Base-by-base conservation (phyloP, 2,113 vertebrate species). In the Maccullochella peelii region DNA sequence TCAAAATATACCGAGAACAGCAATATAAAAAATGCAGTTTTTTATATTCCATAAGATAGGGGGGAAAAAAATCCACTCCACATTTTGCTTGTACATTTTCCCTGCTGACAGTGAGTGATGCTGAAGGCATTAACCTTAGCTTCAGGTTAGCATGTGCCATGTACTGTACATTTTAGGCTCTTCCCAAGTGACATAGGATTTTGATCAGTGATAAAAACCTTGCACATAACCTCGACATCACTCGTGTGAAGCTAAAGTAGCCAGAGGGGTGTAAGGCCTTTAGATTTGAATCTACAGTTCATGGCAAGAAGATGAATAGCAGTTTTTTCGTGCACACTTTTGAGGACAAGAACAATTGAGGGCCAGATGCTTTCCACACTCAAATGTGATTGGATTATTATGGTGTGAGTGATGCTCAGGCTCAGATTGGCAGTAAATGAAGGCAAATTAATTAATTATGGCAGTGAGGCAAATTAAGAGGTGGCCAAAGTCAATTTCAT, bases 371-470 rank as follows among this genome's bases (percentile, higher is more conserved):
- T 77, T 68, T 62, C 59, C 68, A 50, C 62, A 52, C 49, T 79
- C 61, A 25, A 33, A 55, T n/a, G 59, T 73, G 80, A 92, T 86
- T 82, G 85, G 87, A 91, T 91, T 88, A 87, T 69, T 81, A 87
- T 40, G 71, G 66, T 79, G 40, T 8, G 80, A 47, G 75, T 55
- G 65, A 83, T 58, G 62, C 44, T 62, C 58, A 1, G 57, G 21
- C 70, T 90, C 69, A 88, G 79, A 91, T 38, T 90, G 85, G 85
- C 79, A 85, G 58, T 80, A 86, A 91, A 92, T 83, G 54, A 80
- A 92, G 88, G 86, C 65, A 80, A 84, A 91, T 91, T 84, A 90
- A 92, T 92, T 93, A 92, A 95, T 95, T 88, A 87, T n/a, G 27
- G 62, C 72, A 79, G 84, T 67, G 74, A 82, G 80, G 88, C 70